These are phyloP conservation scores for Pyrocephalus nanus DNA, from an alignment of 2,797 vertebrate species.

Conservation along the genomic window DNA sequence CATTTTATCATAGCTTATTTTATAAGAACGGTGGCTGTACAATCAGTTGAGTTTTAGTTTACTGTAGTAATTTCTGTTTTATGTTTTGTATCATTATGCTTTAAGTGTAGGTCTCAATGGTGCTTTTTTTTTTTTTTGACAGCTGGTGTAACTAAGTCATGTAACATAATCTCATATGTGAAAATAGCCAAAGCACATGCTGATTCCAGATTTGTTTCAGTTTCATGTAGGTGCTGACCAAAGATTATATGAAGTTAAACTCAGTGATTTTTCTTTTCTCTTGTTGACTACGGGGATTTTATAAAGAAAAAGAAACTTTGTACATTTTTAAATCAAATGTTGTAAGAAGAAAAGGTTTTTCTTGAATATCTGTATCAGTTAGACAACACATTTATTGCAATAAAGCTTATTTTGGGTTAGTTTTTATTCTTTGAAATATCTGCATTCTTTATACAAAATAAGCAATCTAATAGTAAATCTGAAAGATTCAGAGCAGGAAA, in stretches of 20 bases:
- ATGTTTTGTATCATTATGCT: slow-evolving; percentile 62
- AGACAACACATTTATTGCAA: slow-evolving; percentile 75
- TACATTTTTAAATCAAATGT: slow-evolving; percentile 74
- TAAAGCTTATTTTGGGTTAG: slow-evolving; percentile 84
- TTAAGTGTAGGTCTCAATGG: slow-evolving; percentile 46
- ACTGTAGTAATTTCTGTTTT: slow-evolving; percentile 59
- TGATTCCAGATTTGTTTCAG: slow-evolving; percentile 39
- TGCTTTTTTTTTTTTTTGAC: slow-evolving; percentile 25
- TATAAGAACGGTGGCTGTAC: slow-evolving; percentile 76
- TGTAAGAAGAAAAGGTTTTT: slow-evolving; percentile 64
- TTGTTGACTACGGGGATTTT: slow-evolving; percentile 62
- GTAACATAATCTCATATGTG: slow-evolving; percentile 56
- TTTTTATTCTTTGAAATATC: neutral
- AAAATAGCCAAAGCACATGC: slow-evolving; percentile 57
- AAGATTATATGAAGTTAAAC: slow-evolving; percentile 67
- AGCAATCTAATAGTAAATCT: no score
- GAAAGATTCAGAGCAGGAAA: neutral
- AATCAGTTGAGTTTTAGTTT: slow-evolving; percentile 76
- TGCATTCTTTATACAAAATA: neutral
- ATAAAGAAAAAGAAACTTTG: slow-evolving; percentile 50
- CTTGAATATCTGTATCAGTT: slow-evolving; percentile 72
- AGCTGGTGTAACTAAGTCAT: slow-evolving; percentile 59
- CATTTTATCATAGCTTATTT: slow-evolving; percentile 77
- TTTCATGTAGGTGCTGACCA: slow-evolving; percentile 63
- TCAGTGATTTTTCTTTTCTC: slow-evolving; percentile 59